Base-by-base conservation (phyloP, 2,113 vertebrate genomes). In the Hystrix brachyura region DNA sequence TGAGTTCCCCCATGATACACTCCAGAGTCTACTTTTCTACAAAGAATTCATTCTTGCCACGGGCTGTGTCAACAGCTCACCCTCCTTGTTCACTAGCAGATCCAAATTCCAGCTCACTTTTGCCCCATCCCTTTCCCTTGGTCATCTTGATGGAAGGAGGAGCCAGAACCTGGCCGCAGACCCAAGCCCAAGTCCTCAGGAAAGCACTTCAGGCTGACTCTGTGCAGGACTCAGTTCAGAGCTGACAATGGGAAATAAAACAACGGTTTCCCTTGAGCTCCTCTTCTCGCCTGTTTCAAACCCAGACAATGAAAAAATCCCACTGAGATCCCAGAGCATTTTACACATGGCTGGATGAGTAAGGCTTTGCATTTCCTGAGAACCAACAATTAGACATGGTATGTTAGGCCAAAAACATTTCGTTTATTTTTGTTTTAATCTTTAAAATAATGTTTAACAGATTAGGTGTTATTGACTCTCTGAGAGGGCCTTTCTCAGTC, bases 361-460 rank as follows among this genome's bases (percentile, higher is more conserved):
- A 32, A 94, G 46, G 51, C 57, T 94, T 69, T 88, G 55, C 48
- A 67, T 71, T 96, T 95, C 87, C 93, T 59, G 18, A 91, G 91
- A 93, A 96, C 87, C 71, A 32, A 69, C 53, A 72, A 80, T 91
- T 64, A 78, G 81, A 79, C 32, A 2, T 7, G 80, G 90, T 25
- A 19, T 27, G 19, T 57, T 53, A 93, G 15, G 88, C 71, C 92
- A 79, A 87, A 53, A 78, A 92, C 51, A 46, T 55, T 94, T 67
- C 91, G 48, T 51, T 87, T 94, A 65, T 80, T 79, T 91, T 43
- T 27, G 23, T 65, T 97, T 87, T 79, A 79, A 80, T 71, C 76
- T 67, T 82, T 74, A 43, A 91, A 93, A 72, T 94, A 91, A 79
- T 81, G 46, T 95, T 94, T 87, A 88, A 74, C 71, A 86, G 19